phyloP scores from a whole-genome alignment of 2,113 vertebrate species.

The Orthonyx spaldingii region DNA sequence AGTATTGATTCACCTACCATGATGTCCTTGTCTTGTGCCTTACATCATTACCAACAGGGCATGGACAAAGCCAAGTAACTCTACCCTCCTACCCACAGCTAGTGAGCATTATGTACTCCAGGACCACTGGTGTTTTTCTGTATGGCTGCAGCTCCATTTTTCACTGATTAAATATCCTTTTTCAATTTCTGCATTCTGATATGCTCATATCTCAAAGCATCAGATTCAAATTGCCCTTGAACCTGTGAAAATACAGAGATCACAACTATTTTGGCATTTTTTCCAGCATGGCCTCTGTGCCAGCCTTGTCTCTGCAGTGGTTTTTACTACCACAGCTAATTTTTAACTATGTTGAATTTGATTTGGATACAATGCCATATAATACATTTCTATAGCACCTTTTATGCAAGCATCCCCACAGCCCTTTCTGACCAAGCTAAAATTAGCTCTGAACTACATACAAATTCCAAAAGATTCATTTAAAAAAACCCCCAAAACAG shows the following conservation, averaged over 20 bases:
- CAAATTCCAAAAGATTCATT: neutral
- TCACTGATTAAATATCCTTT: neutral
- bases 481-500: neutral
- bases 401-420: neutral
- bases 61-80: neutral
- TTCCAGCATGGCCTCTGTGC: neutral
- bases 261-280: neutral
- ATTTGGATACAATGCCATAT: neutral
- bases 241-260: neutral
- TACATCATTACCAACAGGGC: neutral
- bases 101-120: neutral
- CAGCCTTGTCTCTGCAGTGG: neutral
- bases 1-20: neutral
- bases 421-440: neutral
- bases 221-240: neutral
- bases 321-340: neutral
- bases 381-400: neutral
- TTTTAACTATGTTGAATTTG: neutral
- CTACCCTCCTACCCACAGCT: neutral
- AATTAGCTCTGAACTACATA: neutral
- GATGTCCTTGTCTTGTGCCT: neutral
- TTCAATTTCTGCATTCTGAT: neutral
- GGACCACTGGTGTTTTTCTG: neutral
- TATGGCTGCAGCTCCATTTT: neutral
- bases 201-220: neutral